phyloP scores from a whole-genome alignment of 2,888 invertebrate species.

The Apotomis turbidana region DNA sequence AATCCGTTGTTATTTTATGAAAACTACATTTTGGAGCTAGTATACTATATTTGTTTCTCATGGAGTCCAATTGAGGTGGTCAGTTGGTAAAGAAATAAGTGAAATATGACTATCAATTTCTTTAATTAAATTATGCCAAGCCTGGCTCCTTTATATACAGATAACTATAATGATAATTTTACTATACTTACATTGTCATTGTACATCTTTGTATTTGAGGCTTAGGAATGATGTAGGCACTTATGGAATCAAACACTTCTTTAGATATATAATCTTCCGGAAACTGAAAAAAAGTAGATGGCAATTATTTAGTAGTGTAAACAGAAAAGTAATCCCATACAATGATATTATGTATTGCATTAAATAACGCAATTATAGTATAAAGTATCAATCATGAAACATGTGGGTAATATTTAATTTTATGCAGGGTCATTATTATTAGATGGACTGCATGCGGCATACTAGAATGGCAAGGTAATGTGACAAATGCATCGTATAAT shows the following conservation, averaged over 20 bases:
- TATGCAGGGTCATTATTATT: background rate
- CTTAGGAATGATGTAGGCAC: slow-evolving; percentile 97
- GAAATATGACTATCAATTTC: background rate
- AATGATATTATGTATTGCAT: background rate
- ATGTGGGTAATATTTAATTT: background rate
- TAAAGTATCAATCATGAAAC: too few relatives aligned
- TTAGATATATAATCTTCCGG: slow-evolving; percentile 96
- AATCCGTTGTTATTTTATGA: too few relatives aligned
- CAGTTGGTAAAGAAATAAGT: too few relatives aligned
- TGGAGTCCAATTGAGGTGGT: too few relatives aligned
- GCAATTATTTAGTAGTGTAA: background rate
- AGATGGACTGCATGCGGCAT: background rate
- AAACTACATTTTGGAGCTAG: too few relatives aligned
- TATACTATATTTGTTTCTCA: too few relatives aligned
- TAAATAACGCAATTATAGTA: too few relatives aligned
- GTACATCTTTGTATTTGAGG: slow-evolving; percentile 94
- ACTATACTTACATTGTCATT: slow-evolving; percentile 91
- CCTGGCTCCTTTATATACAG: background rate
- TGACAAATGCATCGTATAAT: background rate
- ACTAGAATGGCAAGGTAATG: background rate
- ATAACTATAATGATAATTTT: too few relatives aligned
- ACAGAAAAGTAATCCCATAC: too few relatives aligned
- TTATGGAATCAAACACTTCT: slow-evolving; percentile 96
- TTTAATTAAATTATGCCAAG: background rate
- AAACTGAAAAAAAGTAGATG: slow-evolving; percentile 80